Evolutionary conservation across 2,797 vertebrate species (phyloP).

Genomic region (Alcedo quadribrachys): DNA sequence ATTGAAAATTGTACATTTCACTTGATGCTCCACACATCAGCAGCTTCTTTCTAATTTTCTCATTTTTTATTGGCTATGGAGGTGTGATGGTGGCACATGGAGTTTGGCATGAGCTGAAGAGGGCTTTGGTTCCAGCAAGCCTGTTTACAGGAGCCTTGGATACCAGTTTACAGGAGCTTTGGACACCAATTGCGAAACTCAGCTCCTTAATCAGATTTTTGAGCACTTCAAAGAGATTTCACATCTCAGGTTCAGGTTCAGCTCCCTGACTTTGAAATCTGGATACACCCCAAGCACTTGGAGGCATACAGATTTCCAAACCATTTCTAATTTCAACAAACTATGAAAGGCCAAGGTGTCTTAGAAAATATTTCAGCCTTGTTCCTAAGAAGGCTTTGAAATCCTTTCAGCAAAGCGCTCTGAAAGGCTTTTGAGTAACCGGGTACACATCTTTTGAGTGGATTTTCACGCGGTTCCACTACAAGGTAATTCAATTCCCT

Average conservation of each 20-base stretch:
- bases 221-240: background rate
- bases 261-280: background rate
- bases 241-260: background rate
- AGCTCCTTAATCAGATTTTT: background rate
- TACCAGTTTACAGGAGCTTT: background rate
- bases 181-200: background rate
- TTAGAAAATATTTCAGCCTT: background rate
- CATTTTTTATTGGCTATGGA: background rate
- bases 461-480: background rate
- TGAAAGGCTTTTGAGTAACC: background rate
- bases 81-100: background rate
- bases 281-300: background rate
- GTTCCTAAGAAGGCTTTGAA: background rate
- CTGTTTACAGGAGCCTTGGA: background rate
- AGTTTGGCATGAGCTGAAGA: background rate
- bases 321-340: background rate
- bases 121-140: background rate
- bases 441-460: accelerated
- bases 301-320: background rate
- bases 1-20: background rate
- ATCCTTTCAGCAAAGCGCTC: background rate
- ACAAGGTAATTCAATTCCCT: background rate
- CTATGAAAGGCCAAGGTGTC: background rate
- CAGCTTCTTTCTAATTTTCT: background rate
- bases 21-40: background rate